A percentile compares a stretch with the other conserved stretches of the same genome.
Evolutionary conservation across 2,797 vertebrate species (phyloP).

Genomic region (Champsocephalus gunnari): DNA sequence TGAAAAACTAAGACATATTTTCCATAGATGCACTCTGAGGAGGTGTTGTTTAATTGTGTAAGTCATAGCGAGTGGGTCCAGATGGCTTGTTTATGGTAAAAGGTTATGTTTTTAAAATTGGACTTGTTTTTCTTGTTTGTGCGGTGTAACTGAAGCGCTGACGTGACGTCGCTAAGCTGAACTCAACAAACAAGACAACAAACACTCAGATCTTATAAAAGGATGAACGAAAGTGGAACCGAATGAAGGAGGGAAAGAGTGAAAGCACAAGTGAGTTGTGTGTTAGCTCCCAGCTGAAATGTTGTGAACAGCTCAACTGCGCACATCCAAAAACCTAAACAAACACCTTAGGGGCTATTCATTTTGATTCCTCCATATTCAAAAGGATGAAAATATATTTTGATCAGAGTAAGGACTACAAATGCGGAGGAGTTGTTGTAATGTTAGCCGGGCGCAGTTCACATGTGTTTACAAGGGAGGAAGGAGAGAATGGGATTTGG

Average conservation of each 20-base stretch:
- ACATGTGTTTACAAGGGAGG: slow-evolving; percentile 16
- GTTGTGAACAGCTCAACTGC: slow-evolving; percentile 8
- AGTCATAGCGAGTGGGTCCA: slow-evolving; percentile 53
- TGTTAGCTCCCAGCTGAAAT: slow-evolving; percentile 25
- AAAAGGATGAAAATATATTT: slow-evolving; percentile 35
- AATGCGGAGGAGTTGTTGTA: background rate
- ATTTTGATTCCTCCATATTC: slow-evolving; percentile 33
- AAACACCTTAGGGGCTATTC: slow-evolving; percentile 19
- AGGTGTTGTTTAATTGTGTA: slow-evolving; percentile 38
- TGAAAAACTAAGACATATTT: slow-evolving; percentile 23
- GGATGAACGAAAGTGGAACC: slow-evolving; percentile 15
- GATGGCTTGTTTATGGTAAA: slow-evolving; percentile 45
- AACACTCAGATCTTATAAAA: slow-evolving; percentile 22
- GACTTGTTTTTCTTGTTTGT: slow-evolving; percentile 14
- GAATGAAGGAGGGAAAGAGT: background rate
- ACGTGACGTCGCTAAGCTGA: slow-evolving; percentile 28
- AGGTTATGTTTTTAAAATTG: slow-evolving; percentile 44
- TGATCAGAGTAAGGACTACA: slow-evolving; percentile 1
- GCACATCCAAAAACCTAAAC: slow-evolving; percentile 17
- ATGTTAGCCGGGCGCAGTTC: slow-evolving; percentile 14
- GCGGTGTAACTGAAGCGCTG: background rate
- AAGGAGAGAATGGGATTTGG: slow-evolving; percentile 21
- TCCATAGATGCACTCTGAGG: background rate
- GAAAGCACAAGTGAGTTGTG: background rate
- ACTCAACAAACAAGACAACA: slow-evolving; percentile 25